Percentiles rank a stretch among this genome's conserved stretches.
Evolutionary conservation across 2,888 invertebrate species (phyloP).

Genomic region (Spatulosminthurus flaviceps): DNA sequence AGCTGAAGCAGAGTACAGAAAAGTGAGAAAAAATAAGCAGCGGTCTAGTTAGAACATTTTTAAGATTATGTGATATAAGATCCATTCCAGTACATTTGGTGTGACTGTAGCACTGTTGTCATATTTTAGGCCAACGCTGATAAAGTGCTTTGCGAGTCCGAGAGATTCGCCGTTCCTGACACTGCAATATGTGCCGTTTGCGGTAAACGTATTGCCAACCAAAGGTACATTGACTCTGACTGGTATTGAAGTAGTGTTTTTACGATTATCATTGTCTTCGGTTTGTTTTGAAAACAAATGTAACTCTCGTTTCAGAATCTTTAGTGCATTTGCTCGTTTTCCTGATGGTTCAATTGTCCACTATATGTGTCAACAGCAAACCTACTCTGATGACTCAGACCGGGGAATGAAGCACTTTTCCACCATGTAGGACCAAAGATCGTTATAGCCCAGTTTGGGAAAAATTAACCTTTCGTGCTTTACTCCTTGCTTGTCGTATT

Average conservation of each 20-base stretch:
- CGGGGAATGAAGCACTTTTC: neutral
- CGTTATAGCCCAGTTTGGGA: no score
- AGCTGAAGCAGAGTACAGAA: constrained; percentile 83
- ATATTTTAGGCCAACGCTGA: constrained; percentile 76
- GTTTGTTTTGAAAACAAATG: neutral
- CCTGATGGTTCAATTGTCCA: constrained; percentile 93
- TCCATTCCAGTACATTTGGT: constrained; percentile 33
- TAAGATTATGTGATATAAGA: neutral
- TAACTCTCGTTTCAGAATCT: constrained; percentile 65
- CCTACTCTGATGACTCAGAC: constrained; percentile 1
- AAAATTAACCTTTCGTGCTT: no score
- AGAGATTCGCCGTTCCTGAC: constrained; percentile 84
- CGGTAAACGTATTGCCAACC: constrained; percentile 90
- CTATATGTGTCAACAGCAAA: constrained; percentile 79
- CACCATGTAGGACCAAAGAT: neutral
- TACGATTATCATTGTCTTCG: neutral
- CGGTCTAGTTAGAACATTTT: neutral
- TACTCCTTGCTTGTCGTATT: no score
- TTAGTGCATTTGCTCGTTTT: constrained; percentile 89
- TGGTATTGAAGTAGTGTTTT: no score
- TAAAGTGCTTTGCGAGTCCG: constrained; percentile 81
- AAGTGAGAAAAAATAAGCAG: constrained; percentile 68
- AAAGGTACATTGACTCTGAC: no score
- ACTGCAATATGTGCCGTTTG: constrained; percentile 90
- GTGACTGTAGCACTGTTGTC: constrained; percentile 10